A percentile compares a stretch with the other conserved stretches of the same genome.
Evolutionary conservation across 2,113 vertebrate genomes (phyloP).

Genomic region (Salvelinus alpinus): DNA sequence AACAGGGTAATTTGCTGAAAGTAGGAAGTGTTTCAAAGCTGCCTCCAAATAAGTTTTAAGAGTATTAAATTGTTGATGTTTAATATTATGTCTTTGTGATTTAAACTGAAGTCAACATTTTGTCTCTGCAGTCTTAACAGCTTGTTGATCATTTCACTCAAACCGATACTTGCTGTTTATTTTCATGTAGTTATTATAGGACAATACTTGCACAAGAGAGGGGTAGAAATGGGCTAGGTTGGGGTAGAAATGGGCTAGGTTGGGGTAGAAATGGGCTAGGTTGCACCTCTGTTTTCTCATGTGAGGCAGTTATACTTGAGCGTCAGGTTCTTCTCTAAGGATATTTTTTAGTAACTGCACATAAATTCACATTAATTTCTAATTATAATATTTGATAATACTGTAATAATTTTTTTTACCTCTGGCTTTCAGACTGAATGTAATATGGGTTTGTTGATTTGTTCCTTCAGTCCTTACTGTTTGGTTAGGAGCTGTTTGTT

Average conservation of each 20-base stretch:
- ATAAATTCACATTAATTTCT: neutral
- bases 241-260: neutral
- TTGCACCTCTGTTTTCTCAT: neutral
- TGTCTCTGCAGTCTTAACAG: constrained; percentile 33
- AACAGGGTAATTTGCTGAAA: constrained; percentile 63
- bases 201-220: constrained; percentile 33
- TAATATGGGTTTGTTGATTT: constrained; percentile 40
- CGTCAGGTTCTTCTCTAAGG: neutral
- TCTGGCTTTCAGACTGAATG: constrained; percentile 44
- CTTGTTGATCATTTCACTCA: constrained; percentile 28
- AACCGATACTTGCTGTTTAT: constrained; percentile 39
- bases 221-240: neutral
- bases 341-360: constrained; percentile 20
- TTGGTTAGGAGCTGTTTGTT: neutral
- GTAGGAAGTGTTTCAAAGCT: constrained; percentile 50
- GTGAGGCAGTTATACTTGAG: constrained; percentile 29
- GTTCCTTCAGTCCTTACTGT: neutral
- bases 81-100: constrained; percentile 56
- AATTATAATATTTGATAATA: constrained; percentile 27
- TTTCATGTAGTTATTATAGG: constrained; percentile 26
- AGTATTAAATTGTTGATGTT: constrained; percentile 28
- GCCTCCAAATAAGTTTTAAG: constrained; percentile 47
- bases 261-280: neutral
- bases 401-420: neutral
- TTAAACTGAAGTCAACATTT: constrained; percentile 20